Evolutionary conservation across 37 sponge, comb jelly and placozoan species (phyloP).

Genomic region (Aplysina aerophoba): DNA sequence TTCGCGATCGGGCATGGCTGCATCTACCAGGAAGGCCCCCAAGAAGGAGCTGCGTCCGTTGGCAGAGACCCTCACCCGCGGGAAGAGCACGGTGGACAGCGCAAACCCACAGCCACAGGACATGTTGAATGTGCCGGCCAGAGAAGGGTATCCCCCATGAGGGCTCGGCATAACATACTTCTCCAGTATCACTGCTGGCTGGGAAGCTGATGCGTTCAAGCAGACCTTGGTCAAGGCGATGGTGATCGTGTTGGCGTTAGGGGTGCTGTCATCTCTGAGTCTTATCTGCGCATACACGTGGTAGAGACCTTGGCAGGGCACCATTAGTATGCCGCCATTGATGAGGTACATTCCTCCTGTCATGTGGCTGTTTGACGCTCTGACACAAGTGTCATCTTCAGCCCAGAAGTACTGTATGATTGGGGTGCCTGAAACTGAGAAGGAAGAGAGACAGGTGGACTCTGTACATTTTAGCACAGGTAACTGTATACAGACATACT

Average conservation of each 20-base stretch:
- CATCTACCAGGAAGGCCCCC: conserved; percentile 13
- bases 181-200: neutral
- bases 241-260: neutral
- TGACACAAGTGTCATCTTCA: no score
- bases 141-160: neutral
- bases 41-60: neutral
- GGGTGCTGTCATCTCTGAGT: neutral
- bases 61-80: neutral
- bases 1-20: no score
- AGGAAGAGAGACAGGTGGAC: no score
- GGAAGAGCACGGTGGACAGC: neutral
- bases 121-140: conserved; percentile 26
- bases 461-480: no score
- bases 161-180: neutral
- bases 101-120: neutral
- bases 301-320: neutral
- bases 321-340: neutral
- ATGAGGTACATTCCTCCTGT: neutral
- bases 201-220: no score
- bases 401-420: no score
- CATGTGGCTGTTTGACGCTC: no score
- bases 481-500: no score
- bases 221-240: neutral
- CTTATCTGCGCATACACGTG: conserved; percentile 7
- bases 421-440: no score